Conservation (phyloP, 2,888 invertebrate genomes). For the Apocheima hispidaria region DNA sequence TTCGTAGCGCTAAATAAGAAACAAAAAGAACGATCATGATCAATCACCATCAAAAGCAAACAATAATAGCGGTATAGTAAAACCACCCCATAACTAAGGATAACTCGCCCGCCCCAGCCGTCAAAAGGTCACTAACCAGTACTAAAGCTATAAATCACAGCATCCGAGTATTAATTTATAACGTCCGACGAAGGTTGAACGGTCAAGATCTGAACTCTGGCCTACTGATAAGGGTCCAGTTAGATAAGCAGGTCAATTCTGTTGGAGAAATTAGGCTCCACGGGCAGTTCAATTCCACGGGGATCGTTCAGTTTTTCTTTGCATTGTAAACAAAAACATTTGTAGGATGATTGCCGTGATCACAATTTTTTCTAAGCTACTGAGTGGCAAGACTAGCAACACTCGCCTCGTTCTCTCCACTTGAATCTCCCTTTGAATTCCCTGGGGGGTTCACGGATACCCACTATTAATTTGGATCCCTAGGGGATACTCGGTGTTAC, state of each 20-base stretch:
- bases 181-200: slow-evolving; percentile 23
- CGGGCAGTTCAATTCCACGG: too few species aligned
- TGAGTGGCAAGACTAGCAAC: too few species aligned
- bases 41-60: slow-evolving; percentile 14
- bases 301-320: too few species aligned
- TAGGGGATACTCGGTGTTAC: too few species aligned
- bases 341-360: too few species aligned
- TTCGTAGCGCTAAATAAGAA: not conserved
- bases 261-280: slow-evolving; percentile 12
- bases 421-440: too few species aligned
- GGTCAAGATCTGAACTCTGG: slow-evolving; percentile 33
- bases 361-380: too few species aligned
- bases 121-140: slow-evolving; percentile 49
- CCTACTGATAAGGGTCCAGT: slow-evolving; percentile 33
- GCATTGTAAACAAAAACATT: too few species aligned
- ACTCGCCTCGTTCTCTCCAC: too few species aligned
- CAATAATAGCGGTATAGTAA: slow-evolving; percentile 9
- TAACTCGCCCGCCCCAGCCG: slow-evolving; percentile 24
- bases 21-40: not conserved
- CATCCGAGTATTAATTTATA: slow-evolving; percentile 44
- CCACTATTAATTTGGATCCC: too few species aligned
- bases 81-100: slow-evolving; percentile 7
- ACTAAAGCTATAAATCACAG: slow-evolving; percentile 48
- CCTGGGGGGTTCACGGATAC: too few species aligned
- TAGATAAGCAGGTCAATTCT: slow-evolving; percentile 33